Evolutionary conservation across 1,140 invertebrate species (phyloP).

Genomic region (Zaprionus inermis): DNA sequence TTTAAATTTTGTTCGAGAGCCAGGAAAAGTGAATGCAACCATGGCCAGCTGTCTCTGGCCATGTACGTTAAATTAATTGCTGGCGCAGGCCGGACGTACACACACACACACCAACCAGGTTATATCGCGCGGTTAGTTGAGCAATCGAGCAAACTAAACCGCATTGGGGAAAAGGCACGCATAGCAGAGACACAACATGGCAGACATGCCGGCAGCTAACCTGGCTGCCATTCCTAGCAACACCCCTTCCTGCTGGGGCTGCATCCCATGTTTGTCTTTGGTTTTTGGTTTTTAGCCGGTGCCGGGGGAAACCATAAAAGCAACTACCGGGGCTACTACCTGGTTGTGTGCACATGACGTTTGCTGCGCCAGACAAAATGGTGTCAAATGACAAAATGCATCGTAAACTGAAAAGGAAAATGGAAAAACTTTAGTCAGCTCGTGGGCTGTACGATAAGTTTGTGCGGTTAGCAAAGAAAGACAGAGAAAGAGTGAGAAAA

Average conservation of each 20-base stretch:
- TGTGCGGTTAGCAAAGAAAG: neutral
- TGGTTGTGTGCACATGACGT: slow-evolving; percentile 38
- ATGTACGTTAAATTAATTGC: slow-evolving; percentile 65
- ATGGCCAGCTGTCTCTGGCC: slow-evolving; percentile 26
- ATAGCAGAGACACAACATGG: slow-evolving; percentile 24
- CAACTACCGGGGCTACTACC: slow-evolving; percentile 17
- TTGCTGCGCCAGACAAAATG: slow-evolving; percentile 64
- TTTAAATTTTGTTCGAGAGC: slow-evolving; percentile 48
- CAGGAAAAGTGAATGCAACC: slow-evolving; percentile 30
- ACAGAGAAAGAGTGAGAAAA: neutral
- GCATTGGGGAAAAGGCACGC: slow-evolving; percentile 56
- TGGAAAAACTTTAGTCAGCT: slow-evolving; percentile 35
- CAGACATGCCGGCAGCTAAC: slow-evolving; percentile 28
- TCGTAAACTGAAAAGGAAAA: slow-evolving; percentile 61
- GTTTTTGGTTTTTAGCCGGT: slow-evolving; percentile 31
- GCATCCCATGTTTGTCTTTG: slow-evolving; percentile 54
- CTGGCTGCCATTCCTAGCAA: too few species aligned
- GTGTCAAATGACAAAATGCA: slow-evolving; percentile 80
- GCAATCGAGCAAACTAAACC: slow-evolving; percentile 74
- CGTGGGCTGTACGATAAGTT: slow-evolving; percentile 47
- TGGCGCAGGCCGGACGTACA: slow-evolving; percentile 33
- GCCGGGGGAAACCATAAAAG: slow-evolving; percentile 71
- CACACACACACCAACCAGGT: slow-evolving; percentile 6
- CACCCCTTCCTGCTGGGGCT: too few species aligned
- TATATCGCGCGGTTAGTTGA: slow-evolving; percentile 67